A percentile compares a stretch with the other conserved stretches of the same genome.
These are phyloP conservation scores for Cygnus atratus DNA, from an alignment of 2,113 vertebrate genomes.

Conservation along the genomic window DNA sequence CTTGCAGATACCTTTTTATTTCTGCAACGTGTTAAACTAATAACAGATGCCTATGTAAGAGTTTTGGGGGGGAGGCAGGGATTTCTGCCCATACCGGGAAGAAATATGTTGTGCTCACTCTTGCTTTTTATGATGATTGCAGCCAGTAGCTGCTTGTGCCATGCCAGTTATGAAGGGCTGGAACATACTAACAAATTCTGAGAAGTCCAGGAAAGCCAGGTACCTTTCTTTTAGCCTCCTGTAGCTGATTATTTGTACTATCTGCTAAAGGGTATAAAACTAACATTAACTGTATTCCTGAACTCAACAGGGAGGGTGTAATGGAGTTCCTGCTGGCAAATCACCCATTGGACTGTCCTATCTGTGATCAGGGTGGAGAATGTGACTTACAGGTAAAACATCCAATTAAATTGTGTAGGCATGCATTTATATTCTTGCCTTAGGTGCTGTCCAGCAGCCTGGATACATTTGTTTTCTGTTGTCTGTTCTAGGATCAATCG, in stretches of 20 bases:
- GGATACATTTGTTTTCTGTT: not conserved
- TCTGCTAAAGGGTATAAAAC: not conserved
- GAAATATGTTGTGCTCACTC: not conserved
- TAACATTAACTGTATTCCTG: not conserved
- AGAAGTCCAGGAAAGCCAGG: slow-evolving; percentile 95
- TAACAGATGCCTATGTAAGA: not conserved
- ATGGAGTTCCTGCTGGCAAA: slow-evolving; percentile 97
- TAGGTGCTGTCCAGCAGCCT: not conserved
- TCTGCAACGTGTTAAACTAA: not conserved
- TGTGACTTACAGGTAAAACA: slow-evolving; percentile 92
- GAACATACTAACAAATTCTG: slow-evolving; percentile 95
- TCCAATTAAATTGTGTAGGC: not conserved
- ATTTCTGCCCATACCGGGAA: not conserved
- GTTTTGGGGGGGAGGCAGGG: not conserved
- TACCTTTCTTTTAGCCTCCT: slow-evolving; percentile 54
- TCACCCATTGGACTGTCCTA: slow-evolving; percentile 94
- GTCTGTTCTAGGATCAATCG: slow-evolving; percentile 89
- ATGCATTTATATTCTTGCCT: not conserved
- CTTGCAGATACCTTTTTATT: not conserved
- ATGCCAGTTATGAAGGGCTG: slow-evolving; percentile 99
- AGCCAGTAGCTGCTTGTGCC: slow-evolving; percentile 96
- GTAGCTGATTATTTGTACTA: not conserved
- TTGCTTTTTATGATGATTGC: slow-evolving; percentile 39
- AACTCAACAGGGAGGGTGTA: slow-evolving; percentile 88
- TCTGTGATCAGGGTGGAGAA: slow-evolving; percentile 96